A percentile compares a stretch with the other conserved stretches of the same genome.
Evolutionary conservation across 2,113 vertebrate species (phyloP).

Genomic region (Lophochroa leadbeateri): DNA sequence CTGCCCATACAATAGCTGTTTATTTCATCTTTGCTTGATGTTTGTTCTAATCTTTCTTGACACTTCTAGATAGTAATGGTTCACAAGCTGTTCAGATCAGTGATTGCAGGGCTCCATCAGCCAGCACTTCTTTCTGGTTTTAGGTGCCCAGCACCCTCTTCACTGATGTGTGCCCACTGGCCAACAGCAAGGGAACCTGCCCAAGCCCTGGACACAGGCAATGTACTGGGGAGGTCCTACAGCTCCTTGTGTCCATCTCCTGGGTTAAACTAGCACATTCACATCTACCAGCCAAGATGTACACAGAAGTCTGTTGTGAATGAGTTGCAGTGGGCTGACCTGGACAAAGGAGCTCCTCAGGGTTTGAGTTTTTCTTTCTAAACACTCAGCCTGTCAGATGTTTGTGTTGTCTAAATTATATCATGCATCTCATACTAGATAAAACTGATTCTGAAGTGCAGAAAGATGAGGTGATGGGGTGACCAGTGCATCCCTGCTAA

Average conservation of each 20-base stretch:
- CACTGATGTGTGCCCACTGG: not conserved
- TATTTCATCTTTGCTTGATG: conserved; percentile 72
- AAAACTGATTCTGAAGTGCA: not conserved
- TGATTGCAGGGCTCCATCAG: not conserved
- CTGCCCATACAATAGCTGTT: conserved; percentile 73
- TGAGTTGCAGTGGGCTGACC: not conserved
- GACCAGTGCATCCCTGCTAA: not conserved
- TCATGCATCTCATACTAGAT: not conserved
- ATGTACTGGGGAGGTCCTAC: not conserved
- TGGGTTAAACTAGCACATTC: not conserved
- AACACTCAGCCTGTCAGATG: not conserved
- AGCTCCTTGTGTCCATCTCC: not conserved
- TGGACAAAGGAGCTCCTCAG: not conserved
- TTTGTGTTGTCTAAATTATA: not conserved
- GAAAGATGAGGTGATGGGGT: not conserved
- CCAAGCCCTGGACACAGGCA: not conserved
- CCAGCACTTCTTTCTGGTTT: not conserved
- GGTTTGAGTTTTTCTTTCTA: not conserved
- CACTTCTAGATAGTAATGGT: conserved; percentile 66
- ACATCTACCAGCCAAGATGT: not conserved
- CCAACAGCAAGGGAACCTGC: not conserved
- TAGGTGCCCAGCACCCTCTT: not conserved
- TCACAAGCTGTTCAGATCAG: conserved; percentile 66
- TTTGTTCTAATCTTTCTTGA: conserved; percentile 76
- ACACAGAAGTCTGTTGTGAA: not conserved